These are phyloP conservation scores for Brachionichthys hirsutus DNA, from an alignment of 2,113 vertebrate genomes.

Conservation along the genomic window DNA sequence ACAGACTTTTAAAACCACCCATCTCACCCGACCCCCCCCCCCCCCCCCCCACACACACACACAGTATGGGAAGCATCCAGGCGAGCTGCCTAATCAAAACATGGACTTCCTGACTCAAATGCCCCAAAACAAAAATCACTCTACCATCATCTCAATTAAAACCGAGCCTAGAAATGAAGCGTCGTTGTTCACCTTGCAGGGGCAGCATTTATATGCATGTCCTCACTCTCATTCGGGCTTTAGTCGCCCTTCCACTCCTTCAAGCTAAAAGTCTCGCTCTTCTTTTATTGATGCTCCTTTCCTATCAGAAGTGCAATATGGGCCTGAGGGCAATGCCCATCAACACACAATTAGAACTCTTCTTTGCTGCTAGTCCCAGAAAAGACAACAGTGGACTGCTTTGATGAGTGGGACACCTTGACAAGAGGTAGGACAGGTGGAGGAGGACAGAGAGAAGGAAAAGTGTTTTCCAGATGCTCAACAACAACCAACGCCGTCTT, in stretches of 20 bases:
- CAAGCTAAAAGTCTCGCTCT: slow-evolving; percentile 46
- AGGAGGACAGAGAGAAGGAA: slow-evolving; percentile 13
- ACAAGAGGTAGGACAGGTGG: slow-evolving; percentile 28
- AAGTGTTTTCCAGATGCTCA: too few relatives aligned
- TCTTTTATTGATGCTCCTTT: slow-evolving; percentile 56
- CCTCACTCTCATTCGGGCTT: slow-evolving; percentile 56
- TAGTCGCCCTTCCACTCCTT: slow-evolving; percentile 64
- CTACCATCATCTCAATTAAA: slow-evolving; percentile 93
- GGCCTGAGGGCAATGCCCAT: slow-evolving; percentile 44
- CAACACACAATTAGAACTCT: slow-evolving; percentile 62
- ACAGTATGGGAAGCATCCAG: slow-evolving; percentile 71
- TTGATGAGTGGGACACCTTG: slow-evolving; percentile 60
- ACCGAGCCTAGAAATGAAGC: slow-evolving; percentile 88
- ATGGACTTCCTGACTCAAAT: slow-evolving; percentile 83
- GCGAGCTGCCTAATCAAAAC: slow-evolving; percentile 83
- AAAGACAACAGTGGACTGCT: slow-evolving; percentile 28
- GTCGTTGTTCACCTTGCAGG: slow-evolving; percentile 91
- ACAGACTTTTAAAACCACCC: too few relatives aligned
- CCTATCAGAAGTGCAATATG: slow-evolving; percentile 43
- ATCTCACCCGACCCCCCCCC: too few relatives aligned
- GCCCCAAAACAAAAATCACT: slow-evolving; percentile 90
- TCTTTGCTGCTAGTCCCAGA: slow-evolving; percentile 60
- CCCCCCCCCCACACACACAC: slow-evolving; percentile 70
- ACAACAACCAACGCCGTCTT: too few relatives aligned
- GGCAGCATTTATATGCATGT: slow-evolving; percentile 83